A percentile compares a stretch with the other conserved stretches of the same genome.
phyloP scores from a whole-genome alignment of 1,140 invertebrate species.

The Ceratosolen fusciceps region DNA sequence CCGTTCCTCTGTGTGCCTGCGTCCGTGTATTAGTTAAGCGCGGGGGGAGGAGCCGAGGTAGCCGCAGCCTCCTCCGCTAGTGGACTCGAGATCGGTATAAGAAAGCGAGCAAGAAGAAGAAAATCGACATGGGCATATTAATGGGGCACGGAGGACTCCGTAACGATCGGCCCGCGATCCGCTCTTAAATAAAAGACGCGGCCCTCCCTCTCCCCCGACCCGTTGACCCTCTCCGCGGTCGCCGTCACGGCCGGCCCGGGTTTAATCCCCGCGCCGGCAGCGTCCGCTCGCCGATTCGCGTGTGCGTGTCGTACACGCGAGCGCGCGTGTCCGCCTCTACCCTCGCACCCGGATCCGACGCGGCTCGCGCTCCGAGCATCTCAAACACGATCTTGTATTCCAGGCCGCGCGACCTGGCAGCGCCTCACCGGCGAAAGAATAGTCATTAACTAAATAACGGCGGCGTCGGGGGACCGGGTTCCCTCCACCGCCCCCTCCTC shows the following conservation, averaged over 20 bases:
- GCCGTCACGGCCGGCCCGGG: background rate
- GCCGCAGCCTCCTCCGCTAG: background rate
- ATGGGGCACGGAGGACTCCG: slow-evolving; percentile 31
- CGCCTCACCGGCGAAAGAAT: slow-evolving; percentile 64
- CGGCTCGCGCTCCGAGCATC: slow-evolving; percentile 61
- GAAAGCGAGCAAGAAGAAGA: slow-evolving; percentile 41
- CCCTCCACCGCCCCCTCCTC: background rate
- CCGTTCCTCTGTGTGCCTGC: background rate
- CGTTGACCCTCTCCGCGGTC: background rate
- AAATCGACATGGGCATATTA: slow-evolving; percentile 51
- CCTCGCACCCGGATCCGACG: slow-evolving; percentile 63
- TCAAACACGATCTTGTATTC: slow-evolving; percentile 71
- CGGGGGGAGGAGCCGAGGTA: background rate
- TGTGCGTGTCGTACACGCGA: slow-evolving; percentile 37
- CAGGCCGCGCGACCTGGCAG: slow-evolving; percentile 55
- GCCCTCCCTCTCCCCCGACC: background rate
- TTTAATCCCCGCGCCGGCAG: background rate
- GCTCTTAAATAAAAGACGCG: slow-evolving; percentile 23
- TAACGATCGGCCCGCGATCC: slow-evolving; percentile 27
- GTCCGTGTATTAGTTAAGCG: background rate
- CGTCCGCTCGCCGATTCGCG: background rate
- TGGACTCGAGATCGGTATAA: slow-evolving; percentile 38
- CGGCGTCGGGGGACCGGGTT: background rate
- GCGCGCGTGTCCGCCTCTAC: slow-evolving; percentile 40
- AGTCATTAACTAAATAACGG: slow-evolving; percentile 69